These are phyloP conservation scores for Lepilemur septentrionalis DNA, from an alignment of 2,797 vertebrate species.

Conservation along the genomic window DNA sequence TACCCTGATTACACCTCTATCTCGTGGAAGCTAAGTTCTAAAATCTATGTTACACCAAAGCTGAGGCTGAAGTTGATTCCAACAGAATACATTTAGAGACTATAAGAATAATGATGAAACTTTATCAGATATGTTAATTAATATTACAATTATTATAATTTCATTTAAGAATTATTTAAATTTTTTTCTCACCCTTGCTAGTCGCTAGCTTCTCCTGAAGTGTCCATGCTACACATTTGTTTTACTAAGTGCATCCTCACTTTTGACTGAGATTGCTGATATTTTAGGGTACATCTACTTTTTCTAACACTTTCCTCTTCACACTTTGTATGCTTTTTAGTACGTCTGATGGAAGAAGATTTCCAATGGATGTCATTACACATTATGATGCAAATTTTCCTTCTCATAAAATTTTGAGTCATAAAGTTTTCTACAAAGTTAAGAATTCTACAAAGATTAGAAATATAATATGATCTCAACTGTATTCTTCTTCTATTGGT, in stretches of 20 bases:
- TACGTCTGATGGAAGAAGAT: background rate
- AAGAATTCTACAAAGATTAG: background rate
- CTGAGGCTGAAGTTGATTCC: background rate
- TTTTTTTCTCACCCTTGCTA: background rate
- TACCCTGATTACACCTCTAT: background rate
- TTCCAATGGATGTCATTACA: background rate
- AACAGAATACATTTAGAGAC: background rate
- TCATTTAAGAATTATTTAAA: background rate
- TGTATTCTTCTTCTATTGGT: background rate
- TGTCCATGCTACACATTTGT: background rate
- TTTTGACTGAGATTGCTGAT: background rate
- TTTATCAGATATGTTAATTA: background rate
- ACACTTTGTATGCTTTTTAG: background rate
- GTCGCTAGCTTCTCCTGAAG: background rate
- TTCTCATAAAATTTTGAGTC: background rate
- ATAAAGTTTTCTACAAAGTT: background rate
- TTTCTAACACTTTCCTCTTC: background rate
- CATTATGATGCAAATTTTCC: background rate
- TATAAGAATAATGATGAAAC: background rate
- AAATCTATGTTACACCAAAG: background rate
- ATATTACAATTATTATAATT: background rate
- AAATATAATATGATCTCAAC: background rate
- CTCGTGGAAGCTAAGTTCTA: background rate
- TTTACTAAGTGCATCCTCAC: background rate
- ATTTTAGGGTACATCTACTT: background rate